phyloP scores from a whole-genome alignment of 2,113 vertebrate genomes.

The Athene cunicularia region DNA sequence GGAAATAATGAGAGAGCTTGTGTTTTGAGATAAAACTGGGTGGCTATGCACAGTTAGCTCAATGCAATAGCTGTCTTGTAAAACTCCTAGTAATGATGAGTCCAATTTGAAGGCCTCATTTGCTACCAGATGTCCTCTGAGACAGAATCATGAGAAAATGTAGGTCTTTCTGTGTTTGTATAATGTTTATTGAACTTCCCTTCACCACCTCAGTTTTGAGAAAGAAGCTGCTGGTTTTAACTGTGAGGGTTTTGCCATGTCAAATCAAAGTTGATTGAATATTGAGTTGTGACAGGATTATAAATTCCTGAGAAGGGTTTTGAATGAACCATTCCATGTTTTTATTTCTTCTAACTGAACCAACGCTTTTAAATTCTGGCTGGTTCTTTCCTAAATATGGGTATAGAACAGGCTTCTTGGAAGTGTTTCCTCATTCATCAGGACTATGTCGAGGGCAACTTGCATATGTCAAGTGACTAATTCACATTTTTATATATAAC shows the following conservation, averaged over 20 bases:
- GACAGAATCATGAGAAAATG: background rate
- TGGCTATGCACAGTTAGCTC: background rate
- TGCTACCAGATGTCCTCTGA: background rate
- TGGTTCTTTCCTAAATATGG: background rate
- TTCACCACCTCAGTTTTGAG: background rate
- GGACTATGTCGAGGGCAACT: background rate
- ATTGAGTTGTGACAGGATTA: background rate
- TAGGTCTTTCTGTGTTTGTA: background rate
- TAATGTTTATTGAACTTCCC: background rate
- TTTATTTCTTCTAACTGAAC: background rate
- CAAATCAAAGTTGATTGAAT: background rate
- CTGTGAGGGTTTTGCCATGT: background rate
- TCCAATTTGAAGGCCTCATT: background rate
- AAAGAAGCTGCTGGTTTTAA: background rate
- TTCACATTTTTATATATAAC: background rate
- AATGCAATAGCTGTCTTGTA: background rate
- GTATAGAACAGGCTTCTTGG: background rate
- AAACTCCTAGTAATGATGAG: background rate
- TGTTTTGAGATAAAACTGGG: background rate
- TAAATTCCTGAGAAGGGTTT: background rate
- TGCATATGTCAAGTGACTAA: background rate
- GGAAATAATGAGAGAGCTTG: background rate
- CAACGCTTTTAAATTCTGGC: fast-evolving
- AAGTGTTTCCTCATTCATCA: background rate
- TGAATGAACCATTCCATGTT: background rate